Evolutionary conservation across 2,797 vertebrate species (phyloP), one percentile per base, ranked within the genome.

Genomic region (Ciconia nigra): DNA sequence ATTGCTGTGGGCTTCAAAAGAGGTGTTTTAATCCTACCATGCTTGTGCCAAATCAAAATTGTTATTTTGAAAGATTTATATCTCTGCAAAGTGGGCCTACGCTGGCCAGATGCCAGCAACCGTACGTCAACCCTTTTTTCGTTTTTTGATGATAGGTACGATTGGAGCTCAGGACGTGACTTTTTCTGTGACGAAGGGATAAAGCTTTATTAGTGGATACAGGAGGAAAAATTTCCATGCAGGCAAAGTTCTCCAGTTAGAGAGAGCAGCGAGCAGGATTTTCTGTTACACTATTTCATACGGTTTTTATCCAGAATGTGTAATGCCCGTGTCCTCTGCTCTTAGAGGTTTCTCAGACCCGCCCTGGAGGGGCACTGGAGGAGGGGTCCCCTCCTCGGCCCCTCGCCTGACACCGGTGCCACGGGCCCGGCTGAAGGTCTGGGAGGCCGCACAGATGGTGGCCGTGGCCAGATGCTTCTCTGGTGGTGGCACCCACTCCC

Each of bases 131-230:
- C 41, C 69, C 59, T 29, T 66, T n/a, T 37, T 33, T 77, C 58
- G 52, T 18, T 33, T 52, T 15, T 3, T 20, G 63, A 9, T 19
- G 72, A 1, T 1, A 5, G 25, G 18, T 10, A 19, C 0, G 0
- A 7, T 2, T 2, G 1, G 69, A 78, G 83, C 76, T 54, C 0
- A 0, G 31, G 69, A 6, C 0, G 3, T 9, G 29, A 5, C 39
- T 19, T 12, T 59, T 18, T 39, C 78, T 54, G 44, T 22, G 72
- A 5, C 49, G 14, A 10, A 73, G 41, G 74, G 29, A 8, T 9
- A 9, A 70, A 46, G 44, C 31, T 6, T 33, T 28, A 1, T 20
- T 24, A 7, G n/a, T 2, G 51, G 58, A 2, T 35, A 44, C 25
- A 3, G 63, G n/a, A 55, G 26, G 55, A 41, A 15, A n/a, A 9